A percentile compares a stretch with the other conserved stretches of the same genome.
phyloP scores from a whole-genome alignment of 2,113 vertebrate genomes.

The Pandion haliaetus region DNA sequence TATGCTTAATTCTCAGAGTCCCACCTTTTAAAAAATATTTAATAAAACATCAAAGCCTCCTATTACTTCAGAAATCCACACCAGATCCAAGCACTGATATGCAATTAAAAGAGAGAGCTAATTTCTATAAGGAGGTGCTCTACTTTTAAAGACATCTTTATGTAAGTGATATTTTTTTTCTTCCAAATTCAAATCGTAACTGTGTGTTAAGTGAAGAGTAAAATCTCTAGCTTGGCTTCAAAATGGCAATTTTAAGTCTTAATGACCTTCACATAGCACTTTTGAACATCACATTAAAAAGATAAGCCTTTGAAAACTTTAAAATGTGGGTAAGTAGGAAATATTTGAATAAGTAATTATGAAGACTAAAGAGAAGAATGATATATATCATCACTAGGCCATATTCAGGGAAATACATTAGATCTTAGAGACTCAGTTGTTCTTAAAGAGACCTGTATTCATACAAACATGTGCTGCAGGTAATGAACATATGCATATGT shows the following conservation, averaged over 20 bases:
- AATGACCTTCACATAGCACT: conserved; percentile 64
- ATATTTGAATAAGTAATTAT: conserved; percentile 68
- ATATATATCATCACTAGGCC: conserved; percentile 9
- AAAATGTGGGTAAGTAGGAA: conserved; percentile 58
- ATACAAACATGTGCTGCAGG: neutral
- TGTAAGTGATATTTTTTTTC: neutral
- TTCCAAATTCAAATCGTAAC: neutral
- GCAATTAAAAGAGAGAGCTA: conserved; percentile 76
- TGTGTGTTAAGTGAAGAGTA: conserved; percentile 55
- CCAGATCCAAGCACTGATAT: conserved; percentile 58
- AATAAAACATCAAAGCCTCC: conserved; percentile 77
- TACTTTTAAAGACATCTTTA: conserved; percentile 68
- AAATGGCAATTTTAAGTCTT: conserved; percentile 71
- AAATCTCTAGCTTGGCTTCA: conserved; percentile 66
- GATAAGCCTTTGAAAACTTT: conserved; percentile 68
- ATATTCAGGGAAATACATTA: neutral
- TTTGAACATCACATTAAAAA: conserved; percentile 70
- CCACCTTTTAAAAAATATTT: conserved; percentile 74
- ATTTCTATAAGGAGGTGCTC: conserved; percentile 67
- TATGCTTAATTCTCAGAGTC: conserved; percentile 45
- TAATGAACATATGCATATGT: neutral
- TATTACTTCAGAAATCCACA: conserved; percentile 72
- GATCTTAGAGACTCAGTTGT: neutral
- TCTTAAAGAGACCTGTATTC: neutral
- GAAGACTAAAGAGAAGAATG: conserved; percentile 25